These are phyloP conservation scores for Ruditapes philippinarum DNA, from an alignment of 1,140 invertebrate genomes.

Conservation along the genomic window DNA sequence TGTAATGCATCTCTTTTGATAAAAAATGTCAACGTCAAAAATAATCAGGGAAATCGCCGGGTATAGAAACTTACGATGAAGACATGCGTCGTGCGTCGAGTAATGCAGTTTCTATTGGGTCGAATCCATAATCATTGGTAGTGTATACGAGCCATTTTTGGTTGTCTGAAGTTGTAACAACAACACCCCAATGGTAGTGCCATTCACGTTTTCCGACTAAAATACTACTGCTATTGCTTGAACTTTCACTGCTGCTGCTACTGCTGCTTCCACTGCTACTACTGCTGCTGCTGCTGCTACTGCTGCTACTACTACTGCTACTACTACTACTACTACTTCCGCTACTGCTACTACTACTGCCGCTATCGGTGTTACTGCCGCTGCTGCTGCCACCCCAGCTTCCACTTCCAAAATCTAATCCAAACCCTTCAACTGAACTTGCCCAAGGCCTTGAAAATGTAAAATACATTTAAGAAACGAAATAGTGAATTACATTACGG, in stretches of 20 bases:
- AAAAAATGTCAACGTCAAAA: too few species aligned
- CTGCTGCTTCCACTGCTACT: slow-evolving; percentile 34
- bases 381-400: slow-evolving; percentile 5
- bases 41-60: not conserved
- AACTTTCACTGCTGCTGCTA: slow-evolving; percentile 33
- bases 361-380: slow-evolving; percentile 13
- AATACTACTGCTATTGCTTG: slow-evolving; percentile 14
- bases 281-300: slow-evolving; percentile 19
- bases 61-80: not conserved
- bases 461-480: too few species aligned
- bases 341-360: slow-evolving; percentile 17
- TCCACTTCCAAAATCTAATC: not conserved
- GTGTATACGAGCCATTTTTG: not conserved
- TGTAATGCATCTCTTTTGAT: too few species aligned
- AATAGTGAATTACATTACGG: too few species aligned
- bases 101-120: not conserved
- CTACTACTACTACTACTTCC: not conserved
- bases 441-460: not conserved
- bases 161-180: not conserved
- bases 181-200: not conserved
- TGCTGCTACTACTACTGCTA: not conserved
- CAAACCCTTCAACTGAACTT: not conserved
- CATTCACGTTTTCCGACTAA: not conserved
- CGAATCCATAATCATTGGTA: not conserved
- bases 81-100: not conserved